Conservation (phyloP, 1,140 invertebrate species). For the Diorhabda elongata region DNA sequence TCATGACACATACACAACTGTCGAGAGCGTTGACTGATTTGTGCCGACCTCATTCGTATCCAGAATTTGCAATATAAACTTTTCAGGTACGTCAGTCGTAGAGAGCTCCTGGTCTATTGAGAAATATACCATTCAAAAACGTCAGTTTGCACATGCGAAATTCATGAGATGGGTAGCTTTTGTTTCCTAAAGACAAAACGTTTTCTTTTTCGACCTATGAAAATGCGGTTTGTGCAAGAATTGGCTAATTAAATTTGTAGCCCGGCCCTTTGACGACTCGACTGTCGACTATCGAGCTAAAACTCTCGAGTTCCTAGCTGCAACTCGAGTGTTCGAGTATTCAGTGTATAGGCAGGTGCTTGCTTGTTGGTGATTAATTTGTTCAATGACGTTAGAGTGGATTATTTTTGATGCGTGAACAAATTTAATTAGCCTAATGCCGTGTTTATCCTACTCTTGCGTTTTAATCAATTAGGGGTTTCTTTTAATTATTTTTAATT, state of each 20-base stretch:
- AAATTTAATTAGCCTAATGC: constrained; percentile 3
- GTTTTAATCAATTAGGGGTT: constrained; percentile 2
- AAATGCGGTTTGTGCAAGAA: constrained; percentile 12
- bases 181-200: constrained; percentile 17
- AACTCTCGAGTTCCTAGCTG: background rate
- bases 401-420: constrained; percentile 2
- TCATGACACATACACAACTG: no score
- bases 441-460: constrained; percentile 1
- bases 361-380: constrained; percentile 2
- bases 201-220: constrained; percentile 14
- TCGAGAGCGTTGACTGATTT: no score
- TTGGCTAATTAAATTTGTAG: constrained; percentile 13
- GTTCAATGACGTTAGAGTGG: background rate
- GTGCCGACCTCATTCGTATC: no score
- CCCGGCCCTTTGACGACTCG: background rate
- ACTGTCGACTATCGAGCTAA: background rate
- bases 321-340: background rate
- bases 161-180: constrained; percentile 11
- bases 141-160: constrained; percentile 10
- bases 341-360: background rate
- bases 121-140: background rate
- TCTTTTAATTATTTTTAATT: constrained; percentile 3
- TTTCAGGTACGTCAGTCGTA: no score
- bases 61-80: no score
- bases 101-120: background rate